phyloP scores from a whole-genome alignment of 2,113 vertebrate genomes.

The Phocoena phocoena region DNA sequence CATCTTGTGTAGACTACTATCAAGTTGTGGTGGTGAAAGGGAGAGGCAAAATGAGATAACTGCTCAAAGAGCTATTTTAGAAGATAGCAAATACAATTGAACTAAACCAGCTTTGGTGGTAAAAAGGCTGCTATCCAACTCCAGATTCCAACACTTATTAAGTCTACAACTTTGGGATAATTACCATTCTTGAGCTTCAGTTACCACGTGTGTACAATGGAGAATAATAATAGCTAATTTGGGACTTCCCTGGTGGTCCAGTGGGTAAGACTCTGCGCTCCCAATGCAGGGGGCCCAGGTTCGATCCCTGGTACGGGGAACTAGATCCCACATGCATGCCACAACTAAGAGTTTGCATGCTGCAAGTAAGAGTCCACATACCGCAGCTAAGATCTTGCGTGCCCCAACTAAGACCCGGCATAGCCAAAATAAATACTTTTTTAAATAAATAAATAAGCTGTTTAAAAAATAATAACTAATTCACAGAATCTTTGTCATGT shows the following conservation, averaged over 20 bases:
- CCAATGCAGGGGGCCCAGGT: too few relatives aligned
- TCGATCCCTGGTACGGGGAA: too few relatives aligned
- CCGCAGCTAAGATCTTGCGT: too few relatives aligned
- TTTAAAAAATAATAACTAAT: not conserved
- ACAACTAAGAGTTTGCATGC: too few relatives aligned
- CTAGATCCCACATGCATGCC: too few relatives aligned
- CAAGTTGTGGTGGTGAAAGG: not conserved
- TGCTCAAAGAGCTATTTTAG: not conserved
- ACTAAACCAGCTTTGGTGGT: not conserved
- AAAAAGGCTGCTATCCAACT: not conserved
- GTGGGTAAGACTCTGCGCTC: too few relatives aligned
- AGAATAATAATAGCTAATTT: not conserved
- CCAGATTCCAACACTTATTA: not conserved
- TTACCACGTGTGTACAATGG: not conserved
- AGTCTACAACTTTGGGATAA: not conserved
- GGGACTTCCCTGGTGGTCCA: too few relatives aligned
- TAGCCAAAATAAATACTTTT: too few relatives aligned
- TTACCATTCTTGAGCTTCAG: not conserved
- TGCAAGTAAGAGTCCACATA: too few relatives aligned
- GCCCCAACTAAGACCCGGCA: too few relatives aligned
- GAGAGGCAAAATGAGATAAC: not conserved
- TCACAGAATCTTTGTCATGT: not conserved
- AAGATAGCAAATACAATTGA: not conserved
- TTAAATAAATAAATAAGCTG: too few relatives aligned
- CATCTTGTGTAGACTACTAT: not conserved